These are phyloP conservation scores for Ciconia stormi DNA, from an alignment of 2,113 vertebrate genomes.

Conservation along the genomic window DNA sequence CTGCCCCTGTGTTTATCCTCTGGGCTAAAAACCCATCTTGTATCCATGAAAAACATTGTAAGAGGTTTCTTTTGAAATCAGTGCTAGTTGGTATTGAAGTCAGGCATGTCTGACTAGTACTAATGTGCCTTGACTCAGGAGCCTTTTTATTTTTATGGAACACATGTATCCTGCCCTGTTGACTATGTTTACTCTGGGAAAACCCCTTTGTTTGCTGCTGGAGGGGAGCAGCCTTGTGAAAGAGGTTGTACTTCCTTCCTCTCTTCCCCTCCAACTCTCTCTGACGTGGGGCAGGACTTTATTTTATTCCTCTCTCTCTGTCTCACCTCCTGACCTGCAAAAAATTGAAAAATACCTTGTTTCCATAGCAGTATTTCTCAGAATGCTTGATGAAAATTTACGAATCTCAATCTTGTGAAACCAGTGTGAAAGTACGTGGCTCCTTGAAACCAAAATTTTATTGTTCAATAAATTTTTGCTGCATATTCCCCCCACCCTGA, in stretches of 20 bases:
- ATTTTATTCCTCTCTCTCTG: neutral
- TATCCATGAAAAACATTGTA: neutral
- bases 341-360: neutral
- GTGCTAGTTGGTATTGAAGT: neutral
- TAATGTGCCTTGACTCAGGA: neutral
- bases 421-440: fast-evolving
- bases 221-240: neutral
- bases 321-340: neutral
- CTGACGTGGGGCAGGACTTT: neutral
- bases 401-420: neutral
- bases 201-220: neutral
- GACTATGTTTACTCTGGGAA: neutral
- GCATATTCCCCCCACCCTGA: fast-evolving
- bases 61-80: neutral
- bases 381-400: neutral
- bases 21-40: neutral
- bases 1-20: neutral
- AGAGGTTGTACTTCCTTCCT: neutral
- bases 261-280: neutral
- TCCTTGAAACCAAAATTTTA: neutral
- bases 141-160: neutral
- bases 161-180: neutral
- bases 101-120: neutral
- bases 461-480: neutral
- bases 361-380: neutral